Evolutionary conservation across 2,113 vertebrate species (phyloP).

Genomic region (Callopanchax toddi): DNA sequence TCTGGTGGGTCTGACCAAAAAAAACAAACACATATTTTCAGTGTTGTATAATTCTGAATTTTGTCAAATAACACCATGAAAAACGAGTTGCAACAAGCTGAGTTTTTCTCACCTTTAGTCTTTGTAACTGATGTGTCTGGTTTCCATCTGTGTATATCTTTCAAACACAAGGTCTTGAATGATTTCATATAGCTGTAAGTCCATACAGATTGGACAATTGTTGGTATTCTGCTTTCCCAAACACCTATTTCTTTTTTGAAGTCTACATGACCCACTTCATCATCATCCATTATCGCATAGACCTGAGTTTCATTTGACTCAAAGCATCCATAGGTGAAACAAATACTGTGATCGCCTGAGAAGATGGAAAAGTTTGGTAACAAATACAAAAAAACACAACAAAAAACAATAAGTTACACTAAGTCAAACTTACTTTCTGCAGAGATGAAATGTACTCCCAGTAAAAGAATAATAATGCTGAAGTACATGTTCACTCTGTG

Average conservation of each 20-base stretch:
- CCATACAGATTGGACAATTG: accelerated
- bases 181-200: background rate
- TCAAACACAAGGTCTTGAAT: background rate
- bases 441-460: background rate
- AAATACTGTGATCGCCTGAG: constrained; percentile 7
- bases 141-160: background rate
- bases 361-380: background rate
- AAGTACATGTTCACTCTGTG: background rate
- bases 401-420: too few species aligned
- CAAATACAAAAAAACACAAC: background rate
- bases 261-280: constrained; percentile 12
- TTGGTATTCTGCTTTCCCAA: constrained; percentile 16
- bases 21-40: background rate
- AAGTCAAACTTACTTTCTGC: constrained; percentile 17
- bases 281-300: background rate
- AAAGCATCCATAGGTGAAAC: constrained; percentile 10
- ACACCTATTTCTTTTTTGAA: background rate
- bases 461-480: constrained; percentile 1
- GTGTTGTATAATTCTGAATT: too few species aligned
- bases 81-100: too few species aligned
- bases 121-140: background rate
- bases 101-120: background rate
- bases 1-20: constrained; percentile 24
- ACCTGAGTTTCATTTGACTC: constrained; percentile 3
- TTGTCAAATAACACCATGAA: too few species aligned